Percentiles rank a stretch among this genome's conserved stretches.
Conservation (phyloP, 1,140 invertebrate species). For the Drosophila aff. region DNA sequence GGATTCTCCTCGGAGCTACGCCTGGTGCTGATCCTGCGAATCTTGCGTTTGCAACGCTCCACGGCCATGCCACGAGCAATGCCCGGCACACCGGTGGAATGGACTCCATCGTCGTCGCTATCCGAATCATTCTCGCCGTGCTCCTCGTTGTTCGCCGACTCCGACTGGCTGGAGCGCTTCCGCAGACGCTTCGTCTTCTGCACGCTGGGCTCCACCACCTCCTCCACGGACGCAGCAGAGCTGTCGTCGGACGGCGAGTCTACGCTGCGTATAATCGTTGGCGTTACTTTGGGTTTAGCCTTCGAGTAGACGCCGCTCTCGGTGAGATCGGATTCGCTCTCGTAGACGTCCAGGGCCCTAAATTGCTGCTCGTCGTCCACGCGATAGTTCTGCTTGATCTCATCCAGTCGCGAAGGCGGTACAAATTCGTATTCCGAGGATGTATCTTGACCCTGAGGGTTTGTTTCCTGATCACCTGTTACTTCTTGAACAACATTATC, state of each 20-base stretch:
- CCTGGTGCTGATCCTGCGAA: slow-evolving; percentile 34
- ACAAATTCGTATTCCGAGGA: slow-evolving; percentile 72
- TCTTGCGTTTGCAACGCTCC: slow-evolving; percentile 70
- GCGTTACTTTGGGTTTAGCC: slow-evolving; percentile 43
- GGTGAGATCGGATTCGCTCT: slow-evolving; percentile 81
- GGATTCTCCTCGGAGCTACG: slow-evolving; percentile 34
- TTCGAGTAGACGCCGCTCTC: slow-evolving; percentile 79
- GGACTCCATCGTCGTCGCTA: slow-evolving; percentile 50
- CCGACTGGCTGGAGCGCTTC: slow-evolving; percentile 73
- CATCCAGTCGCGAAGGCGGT: slow-evolving; percentile 56
- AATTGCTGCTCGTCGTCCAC: slow-evolving; percentile 76
- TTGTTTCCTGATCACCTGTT: not conserved
- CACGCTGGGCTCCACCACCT: slow-evolving; percentile 39
- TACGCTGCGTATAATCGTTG: slow-evolving; percentile 66
- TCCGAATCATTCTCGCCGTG: slow-evolving; percentile 29
- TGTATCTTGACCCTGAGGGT: slow-evolving; percentile 9
- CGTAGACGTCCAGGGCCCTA: slow-evolving; percentile 78
- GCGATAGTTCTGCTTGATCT: slow-evolving; percentile 69
- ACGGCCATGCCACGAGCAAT: slow-evolving; percentile 75
- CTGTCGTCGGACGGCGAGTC: slow-evolving; percentile 54
- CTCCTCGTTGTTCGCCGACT: slow-evolving; percentile 54
- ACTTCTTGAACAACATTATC: not conserved
- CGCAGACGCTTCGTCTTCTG: slow-evolving; percentile 74
- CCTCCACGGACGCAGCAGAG: slow-evolving; percentile 45
- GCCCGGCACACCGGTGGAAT: slow-evolving; percentile 65